Conservation (phyloP, 2,113 vertebrate species). For the Notothenia coriiceps region DNA sequence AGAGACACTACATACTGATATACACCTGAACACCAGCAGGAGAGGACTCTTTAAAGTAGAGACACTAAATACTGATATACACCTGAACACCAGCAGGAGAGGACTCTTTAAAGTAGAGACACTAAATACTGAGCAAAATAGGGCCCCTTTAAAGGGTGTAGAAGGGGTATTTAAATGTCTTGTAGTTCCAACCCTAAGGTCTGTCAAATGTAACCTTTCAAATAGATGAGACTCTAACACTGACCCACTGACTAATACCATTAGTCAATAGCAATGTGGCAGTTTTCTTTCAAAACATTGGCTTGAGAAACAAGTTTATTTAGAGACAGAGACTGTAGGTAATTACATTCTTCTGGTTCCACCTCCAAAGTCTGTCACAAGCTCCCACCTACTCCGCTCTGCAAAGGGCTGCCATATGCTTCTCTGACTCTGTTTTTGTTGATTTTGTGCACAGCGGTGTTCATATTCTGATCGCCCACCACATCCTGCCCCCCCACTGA, state of each 20-base stretch:
- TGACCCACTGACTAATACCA: not conserved
- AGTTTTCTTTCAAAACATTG: not conserved
- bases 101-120: no score
- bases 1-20: no score
- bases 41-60: no score
- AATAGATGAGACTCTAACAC: no score
- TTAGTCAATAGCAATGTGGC: not conserved
- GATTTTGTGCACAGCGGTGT: constrained; percentile 30
- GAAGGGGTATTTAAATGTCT: no score
- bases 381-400: constrained; percentile 19
- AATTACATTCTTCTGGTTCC: constrained; percentile 1
- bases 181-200: no score
- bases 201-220: not conserved
- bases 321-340: not conserved
- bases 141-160: no score
- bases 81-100: no score
- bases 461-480: constrained; percentile 46
- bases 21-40: no score
- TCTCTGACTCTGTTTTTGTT: constrained; percentile 28
- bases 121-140: no score
- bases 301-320: not conserved
- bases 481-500: constrained; percentile 51
- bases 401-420: constrained; percentile 49
- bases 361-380: constrained; percentile 1
- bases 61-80: no score